Percentiles rank a stretch among this genome's conserved stretches.
Evolutionary conservation across 2,888 invertebrate species (phyloP).

Genomic region (Thymelicus sylvestris): DNA sequence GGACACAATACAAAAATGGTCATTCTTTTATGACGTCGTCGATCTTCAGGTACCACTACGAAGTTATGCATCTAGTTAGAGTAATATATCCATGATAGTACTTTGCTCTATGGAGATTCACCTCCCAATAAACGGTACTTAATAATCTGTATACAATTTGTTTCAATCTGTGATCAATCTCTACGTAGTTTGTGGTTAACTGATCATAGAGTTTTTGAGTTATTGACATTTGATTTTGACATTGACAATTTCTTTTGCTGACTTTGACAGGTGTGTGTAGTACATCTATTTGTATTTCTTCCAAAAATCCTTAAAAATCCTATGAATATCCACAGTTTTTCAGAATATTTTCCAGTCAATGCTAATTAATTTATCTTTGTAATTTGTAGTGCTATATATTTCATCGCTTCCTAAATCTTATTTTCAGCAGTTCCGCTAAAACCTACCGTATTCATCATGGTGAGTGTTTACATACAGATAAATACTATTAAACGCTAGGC

Average conservation of each 20-base stretch:
- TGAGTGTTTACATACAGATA: constrained; percentile 46
- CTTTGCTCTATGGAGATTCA: too few species aligned
- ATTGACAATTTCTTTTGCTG: constrained; percentile 50
- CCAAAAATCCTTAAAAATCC: constrained; percentile 50
- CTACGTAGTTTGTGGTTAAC: too few species aligned
- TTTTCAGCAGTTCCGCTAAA: constrained; percentile 54
- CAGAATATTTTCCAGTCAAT: neutral
- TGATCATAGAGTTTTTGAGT: too few species aligned
- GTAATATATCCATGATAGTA: too few species aligned
- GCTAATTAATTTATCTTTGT: neutral
- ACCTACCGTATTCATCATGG: constrained; percentile 59
- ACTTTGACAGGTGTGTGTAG: constrained; percentile 66
- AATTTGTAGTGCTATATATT: constrained; percentile 4
- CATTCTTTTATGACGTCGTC: too few species aligned
- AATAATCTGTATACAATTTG: too few species aligned
- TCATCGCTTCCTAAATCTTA: constrained; percentile 38
- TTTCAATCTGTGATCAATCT: too few species aligned
- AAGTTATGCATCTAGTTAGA: too few species aligned
- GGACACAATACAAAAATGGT: too few species aligned
- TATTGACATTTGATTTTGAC: constrained; percentile 16
- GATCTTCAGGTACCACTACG: too few species aligned
- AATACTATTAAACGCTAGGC: neutral
- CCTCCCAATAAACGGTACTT: too few species aligned
- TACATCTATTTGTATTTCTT: constrained; percentile 38
- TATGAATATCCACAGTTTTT: neutral